These are phyloP conservation scores for Drosophila fuyamai DNA, from an alignment of 1,140 invertebrate species.

Conservation along the genomic window DNA sequence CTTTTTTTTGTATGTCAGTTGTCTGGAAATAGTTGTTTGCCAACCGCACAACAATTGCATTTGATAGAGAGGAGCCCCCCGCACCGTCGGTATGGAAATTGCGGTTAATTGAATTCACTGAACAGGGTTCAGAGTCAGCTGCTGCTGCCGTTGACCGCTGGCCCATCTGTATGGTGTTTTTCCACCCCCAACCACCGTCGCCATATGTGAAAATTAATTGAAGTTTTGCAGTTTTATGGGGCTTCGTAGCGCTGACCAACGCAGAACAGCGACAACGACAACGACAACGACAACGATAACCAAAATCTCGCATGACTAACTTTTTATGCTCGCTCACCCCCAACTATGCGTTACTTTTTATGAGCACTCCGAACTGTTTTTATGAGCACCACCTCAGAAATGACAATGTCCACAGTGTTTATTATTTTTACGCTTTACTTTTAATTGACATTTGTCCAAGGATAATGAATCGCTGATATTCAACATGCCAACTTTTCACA, in stretches of 20 bases:
- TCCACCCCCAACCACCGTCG: background rate
- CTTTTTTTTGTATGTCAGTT: constrained; percentile 35
- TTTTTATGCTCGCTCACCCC: constrained; percentile 47
- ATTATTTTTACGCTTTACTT: constrained; percentile 63
- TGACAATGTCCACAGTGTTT: constrained; percentile 36
- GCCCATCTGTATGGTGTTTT: constrained; percentile 6
- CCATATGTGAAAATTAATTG: constrained; percentile 74
- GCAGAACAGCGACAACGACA: constrained; percentile 41
- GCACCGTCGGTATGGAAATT: constrained; percentile 64
- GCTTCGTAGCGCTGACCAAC: constrained; percentile 43
- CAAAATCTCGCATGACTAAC: constrained; percentile 76
- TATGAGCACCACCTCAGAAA: constrained; percentile 36
- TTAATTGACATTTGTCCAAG: constrained; percentile 71
- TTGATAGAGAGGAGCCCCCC: constrained; percentile 57
- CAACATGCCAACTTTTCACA: constrained; percentile 67
- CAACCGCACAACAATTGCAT: constrained; percentile 66
- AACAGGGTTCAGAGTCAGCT: constrained; percentile 58
- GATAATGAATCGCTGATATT: constrained; percentile 74
- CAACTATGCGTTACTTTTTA: constrained; percentile 48
- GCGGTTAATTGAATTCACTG: constrained; percentile 80
- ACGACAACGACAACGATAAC: constrained; percentile 27
- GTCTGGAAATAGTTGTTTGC: constrained; percentile 52
- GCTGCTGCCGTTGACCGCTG: constrained; percentile 30
- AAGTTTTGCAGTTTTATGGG: constrained; percentile 75
- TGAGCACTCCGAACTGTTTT: constrained; percentile 35